Evolutionary conservation across 2,888 invertebrate species (phyloP).

Genomic region (Callinectes sapidus): DNA sequence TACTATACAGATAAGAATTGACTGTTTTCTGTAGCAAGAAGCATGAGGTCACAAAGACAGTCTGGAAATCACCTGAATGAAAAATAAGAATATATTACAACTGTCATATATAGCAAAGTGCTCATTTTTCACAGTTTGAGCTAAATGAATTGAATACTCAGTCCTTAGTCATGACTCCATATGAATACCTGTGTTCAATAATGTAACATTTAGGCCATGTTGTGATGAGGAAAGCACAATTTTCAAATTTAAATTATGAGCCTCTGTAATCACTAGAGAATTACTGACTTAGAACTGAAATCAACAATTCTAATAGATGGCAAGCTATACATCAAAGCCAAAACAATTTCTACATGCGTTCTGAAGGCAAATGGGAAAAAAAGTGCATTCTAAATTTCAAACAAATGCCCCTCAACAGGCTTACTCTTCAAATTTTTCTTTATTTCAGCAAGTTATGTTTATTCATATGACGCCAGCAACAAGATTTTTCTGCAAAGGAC

Average conservation of each 20-base stretch:
- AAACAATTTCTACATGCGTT: neutral
- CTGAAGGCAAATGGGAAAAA: neutral
- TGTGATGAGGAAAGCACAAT: neutral
- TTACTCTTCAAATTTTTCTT: neutral
- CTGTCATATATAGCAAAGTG: neutral
- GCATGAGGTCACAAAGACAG: neutral
- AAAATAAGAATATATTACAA: constrained; percentile 1
- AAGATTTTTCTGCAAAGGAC: too few relatives aligned
- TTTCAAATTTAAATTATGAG: neutral
- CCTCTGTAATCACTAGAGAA: neutral
- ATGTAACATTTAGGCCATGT: neutral
- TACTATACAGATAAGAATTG: neutral
- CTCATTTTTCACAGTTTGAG: neutral
- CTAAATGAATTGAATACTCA: neutral
- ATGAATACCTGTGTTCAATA: neutral
- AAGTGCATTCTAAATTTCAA: neutral
- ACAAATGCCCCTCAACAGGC: neutral
- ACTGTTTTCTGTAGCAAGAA: neutral
- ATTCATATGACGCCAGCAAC: neutral
- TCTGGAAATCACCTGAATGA: constrained; percentile 18
- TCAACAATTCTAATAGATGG: neutral
- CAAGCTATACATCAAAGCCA: neutral
- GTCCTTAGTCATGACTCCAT: neutral
- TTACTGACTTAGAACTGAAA: neutral
- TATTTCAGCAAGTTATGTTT: neutral